These are phyloP conservation scores for Drosophila bocki DNA, from an alignment of 1,140 invertebrate genomes.

Conservation along the genomic window DNA sequence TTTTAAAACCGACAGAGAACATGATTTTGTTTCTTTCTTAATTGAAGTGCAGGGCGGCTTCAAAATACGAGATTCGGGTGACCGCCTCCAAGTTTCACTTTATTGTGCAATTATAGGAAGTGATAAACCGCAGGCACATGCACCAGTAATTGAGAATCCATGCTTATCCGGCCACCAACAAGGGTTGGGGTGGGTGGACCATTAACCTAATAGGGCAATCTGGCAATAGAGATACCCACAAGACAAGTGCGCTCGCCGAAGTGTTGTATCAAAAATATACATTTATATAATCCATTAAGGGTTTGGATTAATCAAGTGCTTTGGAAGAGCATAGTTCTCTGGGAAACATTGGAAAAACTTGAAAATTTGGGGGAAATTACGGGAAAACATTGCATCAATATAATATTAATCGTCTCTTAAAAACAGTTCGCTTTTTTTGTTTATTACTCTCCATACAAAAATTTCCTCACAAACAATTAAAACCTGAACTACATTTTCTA, in stretches of 20 bases:
- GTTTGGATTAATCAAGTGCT: slow-evolving; percentile 41
- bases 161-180: slow-evolving; percentile 21
- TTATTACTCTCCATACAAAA: no score
- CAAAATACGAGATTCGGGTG: slow-evolving; percentile 13
- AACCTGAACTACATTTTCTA: slow-evolving; percentile 9
- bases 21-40: slow-evolving; percentile 18
- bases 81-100: slow-evolving; percentile 27
- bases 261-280: slow-evolving; percentile 34
- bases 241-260: slow-evolving; percentile 30
- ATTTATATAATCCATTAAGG: slow-evolving; percentile 35
- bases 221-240: slow-evolving; percentile 20
- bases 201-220: slow-evolving; percentile 47
- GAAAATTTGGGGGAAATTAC: neutral
- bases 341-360: neutral
- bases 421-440: neutral
- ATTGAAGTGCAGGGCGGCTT: slow-evolving; percentile 19
- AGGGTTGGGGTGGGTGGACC: slow-evolving; percentile 6
- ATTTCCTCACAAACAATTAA: slow-evolving; percentile 17
- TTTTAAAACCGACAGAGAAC: neutral
- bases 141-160: slow-evolving; percentile 42
- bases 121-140: slow-evolving; percentile 45
- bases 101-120: slow-evolving; percentile 40
- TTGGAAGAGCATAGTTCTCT: neutral
- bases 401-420: neutral
- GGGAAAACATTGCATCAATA: neutral